Percentiles rank a stretch among this genome's conserved stretches.
Evolutionary conservation across 2,888 invertebrate genomes (phyloP).

Genomic region (Perizoma affinitatum): DNA sequence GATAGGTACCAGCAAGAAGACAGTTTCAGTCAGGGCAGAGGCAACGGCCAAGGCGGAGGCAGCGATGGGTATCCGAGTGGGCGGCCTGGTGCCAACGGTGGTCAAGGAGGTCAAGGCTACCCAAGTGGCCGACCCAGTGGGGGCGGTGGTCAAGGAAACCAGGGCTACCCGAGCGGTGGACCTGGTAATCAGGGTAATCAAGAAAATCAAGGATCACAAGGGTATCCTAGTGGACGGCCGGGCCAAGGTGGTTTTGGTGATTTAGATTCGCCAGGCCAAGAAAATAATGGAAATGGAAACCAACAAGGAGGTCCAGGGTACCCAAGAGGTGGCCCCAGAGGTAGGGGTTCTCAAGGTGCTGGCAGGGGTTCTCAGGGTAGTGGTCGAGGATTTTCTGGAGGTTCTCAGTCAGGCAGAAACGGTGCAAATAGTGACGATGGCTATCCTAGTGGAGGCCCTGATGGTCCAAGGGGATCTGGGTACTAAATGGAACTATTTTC

Average conservation of each 20-base stretch:
- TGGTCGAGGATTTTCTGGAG: slow-evolving; percentile 43
- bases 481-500: slow-evolving; percentile 49
- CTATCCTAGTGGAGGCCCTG: slow-evolving; percentile 72
- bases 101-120: slow-evolving; percentile 24
- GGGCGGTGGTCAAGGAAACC: slow-evolving; percentile 8
- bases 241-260: slow-evolving; percentile 36
- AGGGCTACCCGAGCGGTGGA: slow-evolving; percentile 31
- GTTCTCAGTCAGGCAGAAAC: slow-evolving; percentile 39
- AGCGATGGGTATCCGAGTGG: slow-evolving; percentile 51
- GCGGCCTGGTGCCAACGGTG: slow-evolving; percentile 34
- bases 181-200: slow-evolving; percentile 25
- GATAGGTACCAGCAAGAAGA: slow-evolving; percentile 45
- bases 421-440: slow-evolving; percentile 54
- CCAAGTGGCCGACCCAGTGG: slow-evolving; percentile 44
- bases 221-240: slow-evolving; percentile 49
- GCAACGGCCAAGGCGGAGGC: slow-evolving; percentile 35
- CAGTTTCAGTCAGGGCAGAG: slow-evolving; percentile 38
- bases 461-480: slow-evolving; percentile 72
- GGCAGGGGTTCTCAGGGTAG: slow-evolving; percentile 48
- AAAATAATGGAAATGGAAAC: slow-evolving; percentile 19
- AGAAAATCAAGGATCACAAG: slow-evolving; percentile 42
- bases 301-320: slow-evolving; percentile 45
- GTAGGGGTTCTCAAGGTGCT: slow-evolving; percentile 68
- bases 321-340: slow-evolving; percentile 49
- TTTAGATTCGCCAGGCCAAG: slow-evolving; percentile 33